These are phyloP conservation scores for Salvelinus fontinalis DNA, from an alignment of 2,113 vertebrate genomes.

Conservation along the genomic window DNA sequence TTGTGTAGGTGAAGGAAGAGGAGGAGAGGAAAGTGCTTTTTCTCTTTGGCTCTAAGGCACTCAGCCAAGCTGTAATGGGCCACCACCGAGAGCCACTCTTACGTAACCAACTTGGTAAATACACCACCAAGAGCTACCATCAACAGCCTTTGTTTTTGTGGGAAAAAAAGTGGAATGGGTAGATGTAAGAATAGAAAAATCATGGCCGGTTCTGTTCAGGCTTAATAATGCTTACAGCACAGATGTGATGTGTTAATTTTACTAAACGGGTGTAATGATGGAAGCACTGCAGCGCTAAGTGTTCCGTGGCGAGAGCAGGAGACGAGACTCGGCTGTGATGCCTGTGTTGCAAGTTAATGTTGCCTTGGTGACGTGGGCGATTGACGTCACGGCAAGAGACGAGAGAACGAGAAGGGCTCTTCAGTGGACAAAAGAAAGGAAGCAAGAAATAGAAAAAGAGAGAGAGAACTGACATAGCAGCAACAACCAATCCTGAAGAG, in stretches of 20 bases:
- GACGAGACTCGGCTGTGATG: conserved; percentile 27
- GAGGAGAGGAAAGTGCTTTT: too few relatives aligned
- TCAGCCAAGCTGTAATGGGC: conserved; percentile 20
- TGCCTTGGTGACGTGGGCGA: conserved; percentile 44
- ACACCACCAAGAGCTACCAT: conserved; percentile 15
- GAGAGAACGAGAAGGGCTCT: conserved; percentile 51
- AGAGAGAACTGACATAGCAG: neutral
- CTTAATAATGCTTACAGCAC: conserved; percentile 16
- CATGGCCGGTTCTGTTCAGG: neutral
- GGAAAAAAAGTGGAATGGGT: neutral
- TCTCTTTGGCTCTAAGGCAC: conserved; percentile 6
- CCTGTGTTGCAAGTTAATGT: conserved; percentile 42
- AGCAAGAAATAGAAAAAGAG: conserved; percentile 18
- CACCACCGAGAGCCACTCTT: conserved; percentile 23
- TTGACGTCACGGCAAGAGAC: conserved; percentile 46
- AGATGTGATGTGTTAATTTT: conserved; percentile 14
- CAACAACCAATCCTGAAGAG: neutral
- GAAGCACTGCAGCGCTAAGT: conserved; percentile 29
- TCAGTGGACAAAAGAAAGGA: conserved; percentile 34
- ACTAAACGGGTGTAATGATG: conserved; percentile 19
- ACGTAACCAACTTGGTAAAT: neutral
- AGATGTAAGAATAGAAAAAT: conserved; percentile 7
- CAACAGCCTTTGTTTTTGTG: conserved; percentile 12
- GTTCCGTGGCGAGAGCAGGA: conserved; percentile 11
- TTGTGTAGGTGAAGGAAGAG: too few relatives aligned